Base-by-base conservation (phyloP, 1,140 invertebrate species). In the Colletes gigas region DNA sequence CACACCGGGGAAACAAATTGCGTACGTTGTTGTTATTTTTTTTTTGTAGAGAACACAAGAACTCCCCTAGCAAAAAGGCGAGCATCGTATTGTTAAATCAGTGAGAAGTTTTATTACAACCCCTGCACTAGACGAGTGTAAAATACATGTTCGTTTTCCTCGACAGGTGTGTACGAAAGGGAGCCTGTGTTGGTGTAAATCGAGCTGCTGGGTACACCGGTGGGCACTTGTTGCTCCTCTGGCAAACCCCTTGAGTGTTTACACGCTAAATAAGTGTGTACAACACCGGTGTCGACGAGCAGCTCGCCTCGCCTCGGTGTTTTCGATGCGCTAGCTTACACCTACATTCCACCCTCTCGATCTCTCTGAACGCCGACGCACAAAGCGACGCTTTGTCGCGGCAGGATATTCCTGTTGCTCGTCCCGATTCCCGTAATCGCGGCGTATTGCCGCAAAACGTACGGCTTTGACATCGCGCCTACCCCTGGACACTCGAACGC, bases 141-240 rank as follows among this genome's bases (percentile, higher is more conserved):
- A 55, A 44, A 68, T 21, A 19, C n/a, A 68, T 19, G 19, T 57
- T 41, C 15, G n/a, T 39, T 39, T 66, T 50, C 60, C 9, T 7
- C 7, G 14, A 0, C 71, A 80, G 78, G 62, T 66, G 71, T 67
- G 71, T 52, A 52, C 15, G 62, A n/a, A 30, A 17, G 6, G 50
- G 52, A 19, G 12, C n/a, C 72, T 72, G 68, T 73, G 62, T 78
- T 60, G 47, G 73, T 71, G 83, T 82, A 84, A 82, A 83, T 54
- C 83, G 63, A 84, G 83, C 78, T 73, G 79, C 59, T 54, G 78
- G 67, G 71, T 70, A 79, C 78, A 83, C 78, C 70, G 66, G 79
- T 79, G 85, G 83, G 84, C 90, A 91, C 90, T 91, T 91, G 90
- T 91, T 91, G 90, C 89, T 90, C 83, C 70, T 83, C 83, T 83